phyloP scores from a whole-genome alignment of 2,797 vertebrate genomes.

The Acipenser transmontanus region DNA sequence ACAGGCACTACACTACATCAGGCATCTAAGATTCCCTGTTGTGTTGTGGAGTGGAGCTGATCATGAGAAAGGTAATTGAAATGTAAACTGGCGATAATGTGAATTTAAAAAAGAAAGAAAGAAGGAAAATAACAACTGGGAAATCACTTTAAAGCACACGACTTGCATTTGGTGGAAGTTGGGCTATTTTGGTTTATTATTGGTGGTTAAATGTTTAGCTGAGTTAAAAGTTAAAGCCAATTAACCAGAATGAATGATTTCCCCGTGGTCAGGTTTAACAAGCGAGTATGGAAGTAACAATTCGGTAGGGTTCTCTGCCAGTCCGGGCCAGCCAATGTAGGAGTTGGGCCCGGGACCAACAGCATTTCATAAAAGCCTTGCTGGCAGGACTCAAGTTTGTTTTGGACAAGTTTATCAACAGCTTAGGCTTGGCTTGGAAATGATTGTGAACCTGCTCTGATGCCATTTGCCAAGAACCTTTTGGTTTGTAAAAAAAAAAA shows the following conservation, averaged over 20 bases:
- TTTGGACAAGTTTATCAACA: slow-evolving; percentile 2
- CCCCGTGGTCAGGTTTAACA: slow-evolving; percentile 4
- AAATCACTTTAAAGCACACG: slow-evolving; percentile 4
- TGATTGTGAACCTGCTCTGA: background rate
- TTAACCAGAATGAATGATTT: slow-evolving; percentile 3
- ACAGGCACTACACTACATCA: slow-evolving; percentile 23
- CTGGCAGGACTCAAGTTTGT: background rate
- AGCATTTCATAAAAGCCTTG: background rate
- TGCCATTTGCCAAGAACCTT: background rate
- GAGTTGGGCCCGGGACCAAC: background rate
- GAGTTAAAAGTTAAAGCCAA: slow-evolving; percentile 9
- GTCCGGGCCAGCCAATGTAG: background rate
- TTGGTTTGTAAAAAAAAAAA: no score
- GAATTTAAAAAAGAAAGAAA: slow-evolving; percentile 16
- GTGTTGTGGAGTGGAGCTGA: background rate
- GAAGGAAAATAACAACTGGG: slow-evolving; percentile 18
- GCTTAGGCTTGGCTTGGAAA: background rate
- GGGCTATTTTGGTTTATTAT: slow-evolving; percentile 7
- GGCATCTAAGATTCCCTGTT: slow-evolving; percentile 17
- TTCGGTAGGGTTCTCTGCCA: background rate
- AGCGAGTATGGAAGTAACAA: background rate
- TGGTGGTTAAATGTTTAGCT: slow-evolving; percentile 15
- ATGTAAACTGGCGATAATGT: slow-evolving; percentile 14
- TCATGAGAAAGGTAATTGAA: slow-evolving; percentile 10
- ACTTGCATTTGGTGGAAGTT: slow-evolving; percentile 17